These are phyloP conservation scores for Linyphia triangularis DNA, from an alignment of 2,888 invertebrate species.

Conservation along the genomic window DNA sequence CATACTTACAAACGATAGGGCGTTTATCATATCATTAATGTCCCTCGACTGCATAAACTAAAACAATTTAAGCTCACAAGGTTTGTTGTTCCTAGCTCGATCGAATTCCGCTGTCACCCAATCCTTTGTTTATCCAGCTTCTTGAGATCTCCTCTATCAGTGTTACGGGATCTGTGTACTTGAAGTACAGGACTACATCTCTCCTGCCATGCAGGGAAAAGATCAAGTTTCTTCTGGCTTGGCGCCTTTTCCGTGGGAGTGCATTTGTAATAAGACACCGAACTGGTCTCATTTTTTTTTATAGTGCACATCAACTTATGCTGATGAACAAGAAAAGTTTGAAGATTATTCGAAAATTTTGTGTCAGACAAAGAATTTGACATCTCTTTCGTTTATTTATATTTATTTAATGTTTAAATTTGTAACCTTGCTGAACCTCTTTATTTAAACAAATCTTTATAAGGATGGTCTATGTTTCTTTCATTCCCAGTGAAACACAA, in stretches of 20 bases:
- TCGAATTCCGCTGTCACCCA: constrained; percentile 26
- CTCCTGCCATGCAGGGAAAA: not conserved
- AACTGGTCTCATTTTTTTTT: not conserved
- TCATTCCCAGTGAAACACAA: no score
- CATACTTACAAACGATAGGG: not conserved
- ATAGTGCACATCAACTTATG: not conserved
- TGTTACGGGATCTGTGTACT: constrained; percentile 38
- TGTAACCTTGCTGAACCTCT: no score
- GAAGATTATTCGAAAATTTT: no score
- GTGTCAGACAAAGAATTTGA: no score
- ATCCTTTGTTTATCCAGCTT: constrained; percentile 62
- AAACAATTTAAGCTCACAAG: not conserved
- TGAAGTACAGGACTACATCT: constrained; percentile 7
- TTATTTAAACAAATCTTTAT: no score
- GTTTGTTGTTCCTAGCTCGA: not conserved
- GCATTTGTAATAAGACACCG: constrained; percentile 32
- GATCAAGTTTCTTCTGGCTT: constrained; percentile 26
- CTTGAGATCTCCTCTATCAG: constrained; percentile 39
- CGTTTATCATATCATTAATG: not conserved
- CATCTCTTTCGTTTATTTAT: no score
- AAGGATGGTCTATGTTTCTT: no score
- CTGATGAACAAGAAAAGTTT: not conserved
- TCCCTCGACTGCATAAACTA: not conserved
- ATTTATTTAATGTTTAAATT: no score
- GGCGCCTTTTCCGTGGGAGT: constrained; percentile 43